Base-by-base conservation (phyloP, 2,888 invertebrate genomes). In the Drosophila testacea region DNA sequence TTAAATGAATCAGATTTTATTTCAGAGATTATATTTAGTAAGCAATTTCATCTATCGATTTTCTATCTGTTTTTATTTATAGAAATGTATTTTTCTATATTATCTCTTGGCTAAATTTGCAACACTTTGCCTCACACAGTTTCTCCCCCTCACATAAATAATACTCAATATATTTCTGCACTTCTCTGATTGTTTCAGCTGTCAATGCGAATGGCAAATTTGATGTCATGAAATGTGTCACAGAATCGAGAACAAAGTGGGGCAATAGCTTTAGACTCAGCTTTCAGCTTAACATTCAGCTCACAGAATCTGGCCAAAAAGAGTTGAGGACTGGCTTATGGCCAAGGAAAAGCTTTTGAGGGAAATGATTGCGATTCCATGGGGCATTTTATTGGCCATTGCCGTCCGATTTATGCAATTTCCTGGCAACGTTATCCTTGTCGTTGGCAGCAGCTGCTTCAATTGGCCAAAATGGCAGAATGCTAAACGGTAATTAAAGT, bases 401-500 rank as follows among this genome's bases (percentile, higher is more conserved):
- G 69, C 71, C 62, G 68, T 55, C 67, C 70, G 79, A 84, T 81
- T 82, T 87, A 87, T 83, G 81, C 88, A 72, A 81, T 69, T 67
- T 77, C 34, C 71, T 83, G 76, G 70, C 63, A 57, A 54, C 46
- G 38, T 38, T 63, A 55, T 63, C 55, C 48, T 60, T 69, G 48
- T 59, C 47, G 63, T 48, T 50, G 54, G 48, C 27, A 47, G 57
- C 47, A 22, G 48, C 32, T 32, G 48, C 30, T 47, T 4, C 16
- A 70, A 48, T 81, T 71, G 59, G 52, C 44, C 60, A 59, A 68
- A 76, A 84, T 71, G 67, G 68, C 52, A 70, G 73, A 82, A 79
- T 79, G 77, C 56, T 77, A 72, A 83, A 68, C 67, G 83, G 86
- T 88, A 82, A 83, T 83, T 83, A 82, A 88, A 73, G 69, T 50